Base-by-base conservation (phyloP, 2,113 vertebrate species). In the Anthoscopus minutus region DNA sequence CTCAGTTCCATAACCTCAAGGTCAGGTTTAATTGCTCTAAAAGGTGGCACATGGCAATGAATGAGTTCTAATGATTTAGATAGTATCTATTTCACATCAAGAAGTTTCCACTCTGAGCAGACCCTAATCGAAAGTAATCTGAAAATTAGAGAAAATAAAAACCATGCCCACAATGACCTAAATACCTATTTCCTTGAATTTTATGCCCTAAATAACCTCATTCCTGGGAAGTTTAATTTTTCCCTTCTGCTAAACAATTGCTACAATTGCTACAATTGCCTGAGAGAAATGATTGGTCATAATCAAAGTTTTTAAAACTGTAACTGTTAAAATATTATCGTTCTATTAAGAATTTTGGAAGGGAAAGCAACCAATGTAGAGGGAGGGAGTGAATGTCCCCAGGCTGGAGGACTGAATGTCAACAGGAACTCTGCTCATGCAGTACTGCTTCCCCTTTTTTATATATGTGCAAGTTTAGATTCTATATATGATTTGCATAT, bases 11-110 rank as follows among this genome's bases (percentile, higher is more conserved):
- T 98, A 98, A 99, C 99, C 99, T 83, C 48, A 10, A 94, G 98
- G 98, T 99, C 97, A 69, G 95, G 95, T 97, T 96, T 98, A 99
- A 98, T 99, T 98, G 98, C 98, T 98, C 98, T 97, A 97, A 98
- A 97, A 98, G 98, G 98, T 98, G 97, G 98, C 99, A 99, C 98
- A 98, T 98, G 98, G 98, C 98, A 96, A 94, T 96, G 97, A 98
- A 98, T 98, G 96, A 98, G 97, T 96, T 96, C 97, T 99, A 99
- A 99, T 99, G 99, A 98, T 99, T 99, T 99, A 99, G 98, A 98
- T 98, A 98, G 98, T 98, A 99, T 99, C 99, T 98, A 98, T 99
- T 99, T 99, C 98, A 99, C 98, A 98, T 98, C 98, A 98, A 97
- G 97, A 98, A 97, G 97, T 97, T 98, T 97, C 97, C 95, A 96